Evolutionary conservation across 2,113 vertebrate genomes (phyloP), one percentile per base, ranked within the genome.

Genomic region (Percopsis transmontana): DNA sequence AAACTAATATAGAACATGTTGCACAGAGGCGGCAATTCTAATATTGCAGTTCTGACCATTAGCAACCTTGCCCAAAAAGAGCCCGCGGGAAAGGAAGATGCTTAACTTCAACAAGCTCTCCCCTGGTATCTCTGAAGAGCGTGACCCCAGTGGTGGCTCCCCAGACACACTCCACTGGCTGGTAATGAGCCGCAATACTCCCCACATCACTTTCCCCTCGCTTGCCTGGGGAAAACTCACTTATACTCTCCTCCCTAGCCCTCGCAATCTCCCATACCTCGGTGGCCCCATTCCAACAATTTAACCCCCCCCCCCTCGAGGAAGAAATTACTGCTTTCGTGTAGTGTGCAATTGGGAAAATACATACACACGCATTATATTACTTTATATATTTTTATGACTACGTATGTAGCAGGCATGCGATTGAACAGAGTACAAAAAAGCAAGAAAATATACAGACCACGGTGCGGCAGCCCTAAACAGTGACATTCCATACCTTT

Each of bases 121-220:
- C n/a, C 14, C 60, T n/a, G 44, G 51, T 44, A 13, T 71, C n/a
- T 72, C 69, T 38, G 74, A 69, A 19, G 38, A 50, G 19, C 52
- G 47, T 73, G 58, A 72, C 68, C 72, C 51, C 56, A n/a, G 56
- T 56, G 60, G 47, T 51, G 57, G 38, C 40, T 82, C 57, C 73
- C 15, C 38, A 71, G 79, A 80, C 50, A 55, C 76, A 64, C 27
- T 23, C 10, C 27, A 47, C 55, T 66, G 38, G 58, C 18, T 76
- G 47, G 3, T 80, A 76, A 84, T 80, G 68, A 81, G 71, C 57
- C 59, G 9, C 62, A 47, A 68, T 44, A 50, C 19, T 56, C 66
- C 53, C 52, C 53, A 67, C 48, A 76, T 33, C 47, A 75, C 24
- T 24, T 39, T 60, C 16, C 41, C 8, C 42, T 56, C 9, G 39